Evolutionary conservation across 1,140 invertebrate genomes (phyloP), one percentile per base, ranked within the genome.

Genomic region (Musca vetustissima): DNA sequence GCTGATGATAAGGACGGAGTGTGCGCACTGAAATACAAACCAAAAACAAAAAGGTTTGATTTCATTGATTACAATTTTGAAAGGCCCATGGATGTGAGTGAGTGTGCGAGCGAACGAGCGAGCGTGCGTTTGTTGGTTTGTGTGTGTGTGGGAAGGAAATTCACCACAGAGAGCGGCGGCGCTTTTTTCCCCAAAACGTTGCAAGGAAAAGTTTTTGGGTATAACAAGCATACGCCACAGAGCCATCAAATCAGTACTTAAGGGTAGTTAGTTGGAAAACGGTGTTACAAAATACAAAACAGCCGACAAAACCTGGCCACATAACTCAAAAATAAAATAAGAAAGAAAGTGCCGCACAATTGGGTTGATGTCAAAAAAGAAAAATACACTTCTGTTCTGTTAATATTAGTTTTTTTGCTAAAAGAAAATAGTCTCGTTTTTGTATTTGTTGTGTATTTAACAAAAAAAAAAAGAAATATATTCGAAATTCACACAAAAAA

Each of bases 251-350:
- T 80, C 78, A 80, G 78, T 80, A 76, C 78, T 76, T 80, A 79
- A 80, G 78, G 78, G 78, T 80, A 80, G 78, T 80, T 80, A 80
- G 78, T 80, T 78, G 78, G 78, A 80, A 76, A 78, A 80, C 78
- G 78, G 78, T 76, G 73, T 78, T 77, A 73, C 36, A 43, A 74
- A 50, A n/a, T 74, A 70, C n/a, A 68, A 49, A 52, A 61, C 57
- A 36, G 57, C 57, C 17, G 36, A 61, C 28, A 22, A 22, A 52
- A 52, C 17, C 9, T 22, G 49, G 49, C 49, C 36, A 22, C 21
- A 19, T 21, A 52, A 52, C 13, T 21, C n/a, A 52, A 52, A 68
- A 67, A 67, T 75, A 74, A 74, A 74, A 75, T 69, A 76, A 32
- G 9, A 32, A 43, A 43, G 36, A 74, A 77, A 73, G 76, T 80